phyloP scores from a whole-genome alignment of 2,797 vertebrate genomes.

The Sebastes aleutianus region DNA sequence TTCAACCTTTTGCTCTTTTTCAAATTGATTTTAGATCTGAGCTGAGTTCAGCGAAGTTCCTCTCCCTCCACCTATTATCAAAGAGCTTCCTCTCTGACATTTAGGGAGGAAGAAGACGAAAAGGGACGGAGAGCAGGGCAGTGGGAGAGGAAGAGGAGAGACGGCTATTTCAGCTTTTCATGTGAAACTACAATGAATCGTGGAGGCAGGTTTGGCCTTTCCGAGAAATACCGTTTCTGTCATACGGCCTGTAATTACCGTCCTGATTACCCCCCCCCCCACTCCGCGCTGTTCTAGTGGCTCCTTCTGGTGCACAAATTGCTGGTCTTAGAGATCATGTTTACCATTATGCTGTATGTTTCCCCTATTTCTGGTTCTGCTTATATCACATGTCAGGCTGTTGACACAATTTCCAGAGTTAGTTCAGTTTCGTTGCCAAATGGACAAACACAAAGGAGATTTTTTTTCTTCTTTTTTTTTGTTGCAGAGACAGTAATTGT shows the following conservation, averaged over 20 bases:
- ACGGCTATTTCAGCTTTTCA: constrained; percentile 39
- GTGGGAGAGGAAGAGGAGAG: constrained; percentile 29
- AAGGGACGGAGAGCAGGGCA: background rate
- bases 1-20: constrained; percentile 62
- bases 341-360: constrained; percentile 4
- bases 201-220: constrained; percentile 65
- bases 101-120: constrained; percentile 61
- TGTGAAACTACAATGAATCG: constrained; percentile 54
- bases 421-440: background rate
- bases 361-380: background rate
- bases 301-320: constrained; percentile 20
- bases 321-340: background rate
- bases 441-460: background rate
- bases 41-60: constrained; percentile 62
- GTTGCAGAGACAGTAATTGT: background rate
- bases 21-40: constrained; percentile 72
- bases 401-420: background rate
- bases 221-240: constrained; percentile 45
- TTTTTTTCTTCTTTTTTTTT: background rate
- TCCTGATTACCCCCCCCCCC: constrained; percentile 21
- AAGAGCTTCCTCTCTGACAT: constrained; percentile 75
- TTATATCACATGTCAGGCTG: background rate
- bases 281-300: background rate
- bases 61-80: constrained; percentile 63
- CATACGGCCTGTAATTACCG: constrained; percentile 49